Conservation (phyloP, 1,140 invertebrate species). For the Pseudachorutes palmiensis region DNA sequence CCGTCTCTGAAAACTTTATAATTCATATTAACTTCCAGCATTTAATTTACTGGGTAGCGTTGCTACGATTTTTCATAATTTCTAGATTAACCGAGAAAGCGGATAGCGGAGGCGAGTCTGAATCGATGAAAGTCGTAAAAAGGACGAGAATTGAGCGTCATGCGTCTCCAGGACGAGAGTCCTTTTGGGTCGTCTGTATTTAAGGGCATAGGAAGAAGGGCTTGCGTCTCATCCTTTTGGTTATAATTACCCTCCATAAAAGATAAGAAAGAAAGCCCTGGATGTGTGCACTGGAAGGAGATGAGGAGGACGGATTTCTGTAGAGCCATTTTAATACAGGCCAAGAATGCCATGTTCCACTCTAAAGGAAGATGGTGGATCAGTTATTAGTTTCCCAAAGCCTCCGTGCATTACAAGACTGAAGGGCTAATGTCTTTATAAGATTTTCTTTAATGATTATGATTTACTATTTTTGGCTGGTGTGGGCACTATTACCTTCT, state of each 20-base stretch:
- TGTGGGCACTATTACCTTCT: neutral
- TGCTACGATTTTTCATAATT: no score
- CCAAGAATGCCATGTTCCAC: neutral
- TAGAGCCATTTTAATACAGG: constrained; percentile 3
- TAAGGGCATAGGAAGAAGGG: neutral
- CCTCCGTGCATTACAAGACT: constrained; percentile 5
- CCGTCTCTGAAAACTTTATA: no score
- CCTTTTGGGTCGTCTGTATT: neutral
- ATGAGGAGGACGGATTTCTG: neutral
- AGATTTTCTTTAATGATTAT: constrained; percentile 13
- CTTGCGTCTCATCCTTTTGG: neutral
- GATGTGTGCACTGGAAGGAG: neutral
- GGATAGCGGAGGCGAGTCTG: neutral
- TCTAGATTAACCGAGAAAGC: no score
- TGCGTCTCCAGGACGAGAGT: neutral
- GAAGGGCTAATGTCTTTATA: constrained; percentile 10
- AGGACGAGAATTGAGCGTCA: neutral
- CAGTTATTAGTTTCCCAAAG: constrained; percentile 1
- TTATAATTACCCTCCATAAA: constrained; percentile 11
- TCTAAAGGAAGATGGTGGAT: constrained; percentile 3
- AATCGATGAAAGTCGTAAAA: constrained; percentile 11
- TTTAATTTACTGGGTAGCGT: no score
- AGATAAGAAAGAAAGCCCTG: neutral
- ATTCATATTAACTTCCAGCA: no score
- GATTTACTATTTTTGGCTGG: constrained; percentile 10